Evolutionary conservation across 2,113 vertebrate species (phyloP), one percentile per base, ranked within the genome.

Genomic region (Aviceda subcristata): DNA sequence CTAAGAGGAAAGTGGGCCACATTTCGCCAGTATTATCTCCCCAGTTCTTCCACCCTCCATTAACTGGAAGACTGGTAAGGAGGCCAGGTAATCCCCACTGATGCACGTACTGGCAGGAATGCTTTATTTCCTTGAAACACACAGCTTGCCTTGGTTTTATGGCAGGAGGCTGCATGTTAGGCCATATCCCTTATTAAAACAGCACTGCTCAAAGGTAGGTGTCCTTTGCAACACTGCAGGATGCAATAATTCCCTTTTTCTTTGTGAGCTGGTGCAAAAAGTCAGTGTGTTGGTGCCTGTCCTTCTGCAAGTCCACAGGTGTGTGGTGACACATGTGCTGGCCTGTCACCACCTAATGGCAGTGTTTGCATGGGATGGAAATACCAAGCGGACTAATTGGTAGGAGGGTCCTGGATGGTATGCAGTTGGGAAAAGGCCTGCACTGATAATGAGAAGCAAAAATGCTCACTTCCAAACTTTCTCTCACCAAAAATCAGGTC

Each of bases 281-380:
- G 3, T 16, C 41, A 30, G 11, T 2, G 66, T 43, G 45, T 26
- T 74, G 22, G 20, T 36, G 36, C 45, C 11, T 60, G 71, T 39
- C 53, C 67, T 53, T 39, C 27, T 60, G 59, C 67, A 43, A 16
- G 45, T 63, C 63, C 68, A 77, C 20, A 38, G 89, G 76, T 36
- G 27, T 0, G 0, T 6, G 59, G 29, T 34, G 83, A 77, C 76
- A 71, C 51, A 3, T 0, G 3, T 0, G 1, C 17, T 41, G 66
- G 53, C 62, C 55, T 3, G 0, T 8, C 76, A 60, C 59, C 73
- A 10, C 69, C 27, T 5, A 26, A 6, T 0, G 0, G 63, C 46
- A 50, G 17, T 1, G 0, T 24, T 10, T 34, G 36, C 38, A 69
- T 5, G 30, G 68, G 15, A 83, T 59, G 75, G 32, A 75, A 68